Conservation (phyloP, 1,140 invertebrate genomes). For the Caenorhabditis remanei region DNA sequence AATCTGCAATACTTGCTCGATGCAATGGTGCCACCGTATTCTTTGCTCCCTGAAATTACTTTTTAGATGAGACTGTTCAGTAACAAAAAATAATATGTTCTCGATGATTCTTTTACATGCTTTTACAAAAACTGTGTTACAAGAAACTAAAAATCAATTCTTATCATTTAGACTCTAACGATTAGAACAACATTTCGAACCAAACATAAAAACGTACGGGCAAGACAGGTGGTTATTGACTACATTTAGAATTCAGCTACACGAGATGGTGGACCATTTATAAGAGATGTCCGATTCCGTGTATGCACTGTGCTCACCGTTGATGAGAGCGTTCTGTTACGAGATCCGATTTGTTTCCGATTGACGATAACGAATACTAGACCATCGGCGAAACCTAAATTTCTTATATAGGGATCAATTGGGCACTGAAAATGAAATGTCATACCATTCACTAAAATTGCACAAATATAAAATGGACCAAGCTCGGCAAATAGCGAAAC, state of each 20-base stretch:
- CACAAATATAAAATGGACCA: slow-evolving; percentile 37
- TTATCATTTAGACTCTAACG: no score
- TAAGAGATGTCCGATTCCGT: neutral
- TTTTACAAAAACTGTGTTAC: no score
- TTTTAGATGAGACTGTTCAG: neutral
- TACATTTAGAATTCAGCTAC: neutral
- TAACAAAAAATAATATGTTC: no score
- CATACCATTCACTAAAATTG: slow-evolving; percentile 37
- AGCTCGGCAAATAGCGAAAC: slow-evolving; percentile 38
- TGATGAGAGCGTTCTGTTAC: slow-evolving; percentile 31
- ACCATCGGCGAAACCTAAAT: slow-evolving; percentile 40
- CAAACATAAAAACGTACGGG: neutral
- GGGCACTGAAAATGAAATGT: neutral
- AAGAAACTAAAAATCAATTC: no score
- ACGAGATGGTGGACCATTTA: slow-evolving; percentile 14
- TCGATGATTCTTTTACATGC: no score
- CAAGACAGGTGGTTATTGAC: neutral
- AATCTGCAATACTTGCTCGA: neutral
- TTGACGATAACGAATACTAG: slow-evolving; percentile 27
- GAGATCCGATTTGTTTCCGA: slow-evolving; percentile 1
- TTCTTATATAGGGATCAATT: neutral
- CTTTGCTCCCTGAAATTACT: neutral
- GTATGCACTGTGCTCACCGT: slow-evolving; percentile 37
- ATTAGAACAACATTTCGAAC: neutral
- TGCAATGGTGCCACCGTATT: neutral